phyloP scores from a whole-genome alignment of 1,140 invertebrate genomes.

The Amphibalanus amphitrite region DNA sequence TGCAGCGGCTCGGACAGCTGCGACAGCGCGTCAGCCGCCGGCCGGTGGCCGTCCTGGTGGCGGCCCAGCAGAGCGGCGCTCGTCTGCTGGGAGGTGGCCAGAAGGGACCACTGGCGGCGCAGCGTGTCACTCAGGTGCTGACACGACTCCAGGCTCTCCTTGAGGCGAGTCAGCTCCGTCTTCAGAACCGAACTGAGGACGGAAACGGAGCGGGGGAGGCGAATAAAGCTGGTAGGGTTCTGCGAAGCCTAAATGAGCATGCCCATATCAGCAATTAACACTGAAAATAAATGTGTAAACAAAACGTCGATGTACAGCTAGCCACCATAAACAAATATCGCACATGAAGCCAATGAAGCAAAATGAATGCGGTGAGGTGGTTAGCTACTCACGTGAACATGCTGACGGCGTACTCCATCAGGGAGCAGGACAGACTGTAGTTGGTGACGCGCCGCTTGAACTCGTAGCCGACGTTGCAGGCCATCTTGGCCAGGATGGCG shows the following conservation, averaged over 20 bases:
- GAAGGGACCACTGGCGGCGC: neutral
- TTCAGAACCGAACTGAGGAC: neutral
- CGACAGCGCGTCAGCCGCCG: neutral
- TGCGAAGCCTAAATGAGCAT: too few species aligned
- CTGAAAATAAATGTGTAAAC: too few species aligned
- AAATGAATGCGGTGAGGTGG: too few species aligned
- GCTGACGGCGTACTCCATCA: constrained; percentile 45
- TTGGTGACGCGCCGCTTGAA: constrained; percentile 60
- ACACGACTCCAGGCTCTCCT: neutral
- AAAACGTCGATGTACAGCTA: too few species aligned
- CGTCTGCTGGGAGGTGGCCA: neutral
- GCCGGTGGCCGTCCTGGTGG: neutral
- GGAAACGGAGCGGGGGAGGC: neutral
- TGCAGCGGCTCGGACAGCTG: neutral
- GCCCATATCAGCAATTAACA: too few species aligned
- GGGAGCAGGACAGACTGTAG: constrained; percentile 38
- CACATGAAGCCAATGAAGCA: too few species aligned
- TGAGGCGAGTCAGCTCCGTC: neutral
- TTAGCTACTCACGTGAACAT: constrained; percentile 35
- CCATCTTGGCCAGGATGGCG: constrained; percentile 69
- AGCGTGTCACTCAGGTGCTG: neutral
- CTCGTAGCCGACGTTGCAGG: constrained; percentile 69
- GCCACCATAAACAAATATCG: too few species aligned
- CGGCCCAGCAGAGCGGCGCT: neutral
- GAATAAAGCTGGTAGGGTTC: too few species aligned